Evolutionary conservation across 2,113 vertebrate species (phyloP).

Genomic region (Vombatus ursinus): DNA sequence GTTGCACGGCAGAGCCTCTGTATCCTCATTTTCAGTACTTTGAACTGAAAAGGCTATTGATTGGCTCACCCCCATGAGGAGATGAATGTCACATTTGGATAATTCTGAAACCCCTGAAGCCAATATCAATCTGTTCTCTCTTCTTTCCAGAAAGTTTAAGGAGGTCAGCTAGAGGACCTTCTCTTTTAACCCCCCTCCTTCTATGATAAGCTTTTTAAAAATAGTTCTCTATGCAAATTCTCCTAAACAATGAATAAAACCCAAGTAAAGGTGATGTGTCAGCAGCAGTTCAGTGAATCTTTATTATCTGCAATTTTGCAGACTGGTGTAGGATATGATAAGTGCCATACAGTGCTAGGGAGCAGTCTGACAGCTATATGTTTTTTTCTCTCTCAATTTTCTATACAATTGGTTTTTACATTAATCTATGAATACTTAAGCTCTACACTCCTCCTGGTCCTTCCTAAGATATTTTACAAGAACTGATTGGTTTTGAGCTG

Average conservation of each 20-base stretch:
- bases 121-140: constrained; percentile 62
- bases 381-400: not conserved
- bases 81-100: constrained; percentile 67
- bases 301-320: not conserved
- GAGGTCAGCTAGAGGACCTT: constrained; percentile 47
- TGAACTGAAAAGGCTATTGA: constrained; percentile 65
- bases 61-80: constrained; percentile 45
- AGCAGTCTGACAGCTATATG: not conserved
- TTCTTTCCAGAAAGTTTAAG: constrained; percentile 45
- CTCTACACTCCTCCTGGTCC: constrained; percentile 8
- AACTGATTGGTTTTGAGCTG: constrained; percentile 14
- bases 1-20: constrained; percentile 30
- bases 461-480: constrained; percentile 21
- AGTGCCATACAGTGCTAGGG: not conserved
- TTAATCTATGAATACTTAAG: constrained; percentile 20
- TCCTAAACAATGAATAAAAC: constrained; percentile 23
- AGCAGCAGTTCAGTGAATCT: not conserved
- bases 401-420: constrained; percentile 40
- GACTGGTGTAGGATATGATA: not conserved
- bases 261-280: not conserved
- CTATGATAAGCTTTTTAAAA: not conserved
- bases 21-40: constrained; percentile 54
- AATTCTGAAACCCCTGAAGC: constrained; percentile 67
- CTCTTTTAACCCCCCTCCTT: constrained; percentile 31
- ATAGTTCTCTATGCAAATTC: not conserved